Evolutionary conservation across 2,797 vertebrate genomes (phyloP), one percentile per base, ranked within the genome.

Genomic region (Nyctibius grandis): DNA sequence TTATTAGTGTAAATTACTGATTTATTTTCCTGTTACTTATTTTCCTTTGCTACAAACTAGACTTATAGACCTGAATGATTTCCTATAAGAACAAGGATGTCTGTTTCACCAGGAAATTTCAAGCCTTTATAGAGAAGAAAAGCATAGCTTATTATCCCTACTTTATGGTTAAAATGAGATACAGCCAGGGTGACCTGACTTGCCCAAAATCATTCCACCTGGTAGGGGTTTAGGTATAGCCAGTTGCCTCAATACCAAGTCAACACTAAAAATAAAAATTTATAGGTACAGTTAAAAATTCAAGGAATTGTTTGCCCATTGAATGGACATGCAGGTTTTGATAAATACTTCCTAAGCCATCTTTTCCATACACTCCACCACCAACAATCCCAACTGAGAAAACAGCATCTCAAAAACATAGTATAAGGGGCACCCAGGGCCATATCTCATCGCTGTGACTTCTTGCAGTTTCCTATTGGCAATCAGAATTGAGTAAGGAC

Each of bases 381-480:
- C 11, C 4, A 47, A 15, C 1, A 19, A 67, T 23, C 65, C 31
- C 33, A 54, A 51, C 18, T 51, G 42, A 89, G 19, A 40, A 79
- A 83, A 38, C 3, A 48, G 3, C 3, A 77, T 56, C 72, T 42
- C 68, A 54, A 63, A 77, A 61, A 4, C 15, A 79, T 11, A 59
- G 10, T 5, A 4, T 7, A 12, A 48, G 17, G 15, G 12, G 50
- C 20, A 36, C 33, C 44, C 42, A 68, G n/a, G 12, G n/a, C 17
- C 5, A 0, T 4, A 9, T n/a, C 45, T 70, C 44, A 76, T 28
- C 5, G 0, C 12, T 22, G 12, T 2, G 1, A 54, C 29, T 77
- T 72, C 42, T 9, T 22, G 29, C 6, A 38, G 3, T 22, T 72
- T 69, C 48, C 34, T 45, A 2, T 3, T 64, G 44, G 14, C 12